Base-by-base conservation (phyloP, 1,140 invertebrate species). In the Drosophila obscura region DNA sequence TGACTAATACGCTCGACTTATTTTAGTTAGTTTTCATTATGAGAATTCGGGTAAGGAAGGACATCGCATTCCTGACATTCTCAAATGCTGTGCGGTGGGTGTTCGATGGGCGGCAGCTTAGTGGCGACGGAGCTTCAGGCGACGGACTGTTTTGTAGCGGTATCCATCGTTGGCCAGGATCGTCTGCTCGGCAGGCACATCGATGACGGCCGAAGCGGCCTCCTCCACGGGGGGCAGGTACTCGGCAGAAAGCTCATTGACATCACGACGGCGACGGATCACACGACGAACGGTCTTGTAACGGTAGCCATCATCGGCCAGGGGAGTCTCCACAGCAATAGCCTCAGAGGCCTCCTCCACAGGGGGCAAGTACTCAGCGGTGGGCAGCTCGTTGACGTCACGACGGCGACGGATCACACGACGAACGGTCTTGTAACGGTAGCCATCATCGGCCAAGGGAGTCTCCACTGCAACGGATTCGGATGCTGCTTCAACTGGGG, bases 141-240 rank as follows among this genome's bases (percentile, higher is more conserved):
- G 80, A 49, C 84, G 90, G 24, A 91, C 90, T 52, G 89, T 90
- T 75, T 91, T 91, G 84, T 91, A 91, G 48, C 84, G 88, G 78
- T 90, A 90, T n/a, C 89, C 89, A 78, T 91, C 89, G 52, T 67
- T 56, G 39, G 78, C 84, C 41, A 91, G 53, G 31, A 83, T 46
- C 57, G 77, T 75, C 26, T 57, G 43, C 79, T 88, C 80, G 39
- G 77, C 80, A 28, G 88, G 88, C 39, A 90, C 79, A 71, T 90
- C 83, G 45, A 90, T 83, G 62, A 91, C 50, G 44, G 66, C 58
- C n/a, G 61, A 63, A 45, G 63, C 71, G 39, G 67, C 67, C 45
- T 73, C 73, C 44, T 73, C 68, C 26, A 67, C 65, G 1, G 88
- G 88, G 24, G 88, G 88, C 77, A 90, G 72, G 59, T 90, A 90